A percentile compares a stretch with the other conserved stretches of the same genome.
These are phyloP conservation scores for Tylochromis polylepis DNA, from an alignment of 2,113 vertebrate genomes.

Conservation along the genomic window DNA sequence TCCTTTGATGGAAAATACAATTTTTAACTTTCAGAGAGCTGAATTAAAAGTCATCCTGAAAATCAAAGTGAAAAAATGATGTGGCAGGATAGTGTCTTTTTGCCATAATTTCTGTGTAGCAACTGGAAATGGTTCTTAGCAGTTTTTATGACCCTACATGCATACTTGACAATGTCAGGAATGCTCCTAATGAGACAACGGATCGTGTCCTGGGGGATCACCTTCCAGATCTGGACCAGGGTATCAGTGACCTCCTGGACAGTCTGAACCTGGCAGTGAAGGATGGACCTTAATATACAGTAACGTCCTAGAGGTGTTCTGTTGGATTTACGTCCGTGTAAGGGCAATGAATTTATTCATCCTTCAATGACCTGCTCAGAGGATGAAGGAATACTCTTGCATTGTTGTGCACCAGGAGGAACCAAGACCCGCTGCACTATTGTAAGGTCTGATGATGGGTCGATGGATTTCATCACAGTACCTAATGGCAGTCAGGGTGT, in stretches of 20 bases:
- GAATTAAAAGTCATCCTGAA: too few species aligned
- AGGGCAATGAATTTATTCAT: neutral
- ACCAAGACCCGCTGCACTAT: neutral
- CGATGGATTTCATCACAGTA: neutral
- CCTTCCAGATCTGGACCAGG: neutral
- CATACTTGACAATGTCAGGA: neutral
- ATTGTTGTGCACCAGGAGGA: neutral
- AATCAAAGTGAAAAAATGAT: too few species aligned
- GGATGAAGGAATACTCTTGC: neutral
- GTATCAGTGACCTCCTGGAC: neutral
- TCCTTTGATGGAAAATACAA: too few species aligned
- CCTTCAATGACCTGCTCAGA: neutral
- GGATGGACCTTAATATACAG: neutral
- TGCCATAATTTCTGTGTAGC: too few species aligned
- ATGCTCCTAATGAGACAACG: neutral
- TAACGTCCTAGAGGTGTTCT: neutral
- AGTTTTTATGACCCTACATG: too few species aligned
- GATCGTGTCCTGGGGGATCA: neutral
- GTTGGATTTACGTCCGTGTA: neutral
- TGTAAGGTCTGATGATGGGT: neutral
- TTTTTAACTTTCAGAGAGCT: too few species aligned
- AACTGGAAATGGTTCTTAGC: too few species aligned
- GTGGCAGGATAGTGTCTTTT: too few species aligned
- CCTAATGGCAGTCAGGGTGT: neutral
- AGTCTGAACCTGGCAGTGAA: neutral